Evolutionary conservation across 2,888 invertebrate species (phyloP), one percentile per base, ranked within the genome.

Genomic region (Drosophila subquinaria): DNA sequence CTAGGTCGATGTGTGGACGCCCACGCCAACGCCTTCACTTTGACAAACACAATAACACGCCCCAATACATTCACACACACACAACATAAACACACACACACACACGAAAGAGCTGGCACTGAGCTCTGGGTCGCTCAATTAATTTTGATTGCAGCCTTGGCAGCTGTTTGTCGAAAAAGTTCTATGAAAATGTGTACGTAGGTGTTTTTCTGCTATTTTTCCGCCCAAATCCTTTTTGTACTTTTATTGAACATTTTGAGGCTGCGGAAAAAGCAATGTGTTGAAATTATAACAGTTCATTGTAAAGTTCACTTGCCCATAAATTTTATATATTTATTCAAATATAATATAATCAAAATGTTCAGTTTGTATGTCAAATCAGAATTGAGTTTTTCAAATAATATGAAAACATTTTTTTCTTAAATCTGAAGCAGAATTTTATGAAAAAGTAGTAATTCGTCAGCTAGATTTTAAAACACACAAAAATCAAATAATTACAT

Each of bases 81-180:
- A 60, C 40, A 50, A 52, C 20, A 51, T 13, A 40, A 3, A 30
- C 5, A 51, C 40, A 60, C n/a, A 38, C 5, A 33, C 13, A 38
- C 38, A 43, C 40, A 52, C 42, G 61, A 17, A 62, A 35, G 17
- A 36, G 48, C 51, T 65, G 85, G 65, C 85, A 85, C 74, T 73
- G 77, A 76, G 69, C 75, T 61, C 65, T 45, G 88, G 81, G 83
- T 71, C 71, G 79, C 77, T 76, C 81, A 89, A 89, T 88, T 89
- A 88, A 88, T 87, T 89, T 79, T 73, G 82, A 85, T 79, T 88
- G 86, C 86, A 85, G 72, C 88, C 87, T 88, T 87, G 88, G 83
- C 82, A 84, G 82, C 78, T 87, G 79, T 65, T 66, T 11, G 72
- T 64, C 61, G 56, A 43, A 66, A 57, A 75, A 63, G 40, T 66